phyloP scores from a whole-genome alignment of 2,888 invertebrate genomes.

The Alentia gelatinosa region DNA sequence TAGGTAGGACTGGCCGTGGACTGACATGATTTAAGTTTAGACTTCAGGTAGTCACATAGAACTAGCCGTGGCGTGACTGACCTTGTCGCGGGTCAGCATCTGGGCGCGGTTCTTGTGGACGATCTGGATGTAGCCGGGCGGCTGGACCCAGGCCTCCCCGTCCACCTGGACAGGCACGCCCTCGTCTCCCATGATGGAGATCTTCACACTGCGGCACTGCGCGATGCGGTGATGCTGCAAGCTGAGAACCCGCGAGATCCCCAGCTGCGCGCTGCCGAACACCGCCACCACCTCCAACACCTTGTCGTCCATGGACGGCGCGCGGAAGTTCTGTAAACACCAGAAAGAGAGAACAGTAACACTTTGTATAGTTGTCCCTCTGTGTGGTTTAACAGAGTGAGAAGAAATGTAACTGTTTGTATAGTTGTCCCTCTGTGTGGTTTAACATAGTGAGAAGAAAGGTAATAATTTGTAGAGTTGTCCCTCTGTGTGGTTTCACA shows the following conservation, averaged over 20 bases:
- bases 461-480: no score
- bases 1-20: no score
- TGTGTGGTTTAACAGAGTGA: no score
- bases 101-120: conserved; percentile 98
- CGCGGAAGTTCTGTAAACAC: conserved; percentile 88
- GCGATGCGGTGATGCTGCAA: conserved; percentile 98
- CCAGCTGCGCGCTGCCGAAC: conserved; percentile 98
- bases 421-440: no score
- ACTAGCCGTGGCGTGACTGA: no score
- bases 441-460: no score
- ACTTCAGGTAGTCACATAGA: no score
- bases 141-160: conserved; percentile 98
- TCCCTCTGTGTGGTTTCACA: no score
- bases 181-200: conserved; percentile 92
- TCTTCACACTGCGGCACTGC: conserved; percentile 95
- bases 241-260: conserved; percentile 95
- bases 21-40: no score
- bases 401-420: no score
- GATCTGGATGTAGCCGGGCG: conserved; percentile 96
- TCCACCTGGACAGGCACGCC: conserved; percentile 97
- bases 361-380: no score
- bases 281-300: conserved; percentile 98
- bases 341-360: conserved; percentile 57
- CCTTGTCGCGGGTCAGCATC: conserved; percentile 95
- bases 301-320: conserved; percentile 97